Conservation (phyloP, 2,888 invertebrate species). For the Plusia festucae region DNA sequence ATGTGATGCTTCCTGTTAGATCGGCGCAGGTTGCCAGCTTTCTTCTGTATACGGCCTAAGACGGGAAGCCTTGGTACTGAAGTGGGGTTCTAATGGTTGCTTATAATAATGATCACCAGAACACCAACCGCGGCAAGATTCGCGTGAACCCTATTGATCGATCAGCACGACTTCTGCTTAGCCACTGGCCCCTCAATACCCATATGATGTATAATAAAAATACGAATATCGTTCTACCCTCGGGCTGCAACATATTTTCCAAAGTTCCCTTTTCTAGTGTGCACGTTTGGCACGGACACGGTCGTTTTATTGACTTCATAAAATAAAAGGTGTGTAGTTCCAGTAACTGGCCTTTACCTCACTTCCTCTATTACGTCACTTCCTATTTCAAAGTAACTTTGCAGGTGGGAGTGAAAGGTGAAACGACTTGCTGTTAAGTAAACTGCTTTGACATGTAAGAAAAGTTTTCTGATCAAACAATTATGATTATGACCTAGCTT, state of each 20-base stretch:
- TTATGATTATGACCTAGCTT: too few species aligned
- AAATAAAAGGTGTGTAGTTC: slow-evolving; percentile 67
- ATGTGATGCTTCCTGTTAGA: too few species aligned
- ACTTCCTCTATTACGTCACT: slow-evolving; percentile 20
- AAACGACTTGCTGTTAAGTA: slow-evolving; percentile 23
- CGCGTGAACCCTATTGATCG: background rate
- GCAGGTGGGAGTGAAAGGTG: slow-evolving; percentile 25
- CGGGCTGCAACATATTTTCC: slow-evolving; percentile 35
- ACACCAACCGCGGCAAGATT: background rate
- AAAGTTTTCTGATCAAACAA: background rate
- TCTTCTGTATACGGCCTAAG: too few species aligned
- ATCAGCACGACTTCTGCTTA: background rate
- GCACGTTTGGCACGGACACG: slow-evolving; percentile 20
- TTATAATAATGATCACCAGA: background rate
- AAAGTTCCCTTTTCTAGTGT: slow-evolving; percentile 21
- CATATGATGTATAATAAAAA: slow-evolving; percentile 5
- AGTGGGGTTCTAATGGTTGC: too few species aligned
- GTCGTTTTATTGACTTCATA: slow-evolving; percentile 72
- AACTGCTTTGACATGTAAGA: background rate
- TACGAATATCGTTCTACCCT: background rate
- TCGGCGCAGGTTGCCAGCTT: too few species aligned
- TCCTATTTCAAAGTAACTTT: slow-evolving; percentile 47
- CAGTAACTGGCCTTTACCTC: slow-evolving; percentile 45
- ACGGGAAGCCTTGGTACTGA: too few species aligned
- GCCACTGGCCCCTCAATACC: background rate